Evolutionary conservation across 2,888 invertebrate species (phyloP).

Genomic region (Ophonus ardosiacus): DNA sequence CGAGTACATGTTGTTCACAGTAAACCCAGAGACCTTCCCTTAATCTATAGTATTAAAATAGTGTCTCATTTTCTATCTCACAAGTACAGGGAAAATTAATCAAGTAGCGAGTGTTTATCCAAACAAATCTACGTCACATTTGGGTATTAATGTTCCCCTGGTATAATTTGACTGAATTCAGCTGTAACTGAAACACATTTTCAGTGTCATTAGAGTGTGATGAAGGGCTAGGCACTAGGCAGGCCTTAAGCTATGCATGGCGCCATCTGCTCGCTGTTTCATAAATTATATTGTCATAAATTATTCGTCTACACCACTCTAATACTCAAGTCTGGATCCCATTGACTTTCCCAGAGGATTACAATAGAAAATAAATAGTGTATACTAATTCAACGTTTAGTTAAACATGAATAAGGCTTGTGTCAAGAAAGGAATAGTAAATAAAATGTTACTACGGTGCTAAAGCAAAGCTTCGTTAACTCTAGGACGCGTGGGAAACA

Average conservation of each 20-base stretch:
- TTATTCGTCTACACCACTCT: constrained; percentile 12
- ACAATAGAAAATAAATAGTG: background rate
- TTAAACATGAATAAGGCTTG: too few species aligned
- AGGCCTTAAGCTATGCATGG: constrained; percentile 16
- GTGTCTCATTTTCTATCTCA: background rate
- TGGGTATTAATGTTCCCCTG: constrained; percentile 4
- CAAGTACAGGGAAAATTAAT: constrained; percentile 8
- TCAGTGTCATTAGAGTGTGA: constrained; percentile 36
- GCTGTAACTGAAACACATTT: constrained; percentile 13
- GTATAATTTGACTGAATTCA: constrained; percentile 24
- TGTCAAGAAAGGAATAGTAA: background rate
- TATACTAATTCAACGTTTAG: background rate
- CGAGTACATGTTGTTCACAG: background rate
- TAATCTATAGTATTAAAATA: background rate
- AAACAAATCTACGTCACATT: background rate
- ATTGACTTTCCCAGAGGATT: background rate
- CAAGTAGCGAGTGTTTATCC: constrained; percentile 2
- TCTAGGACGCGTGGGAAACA: too few species aligned
- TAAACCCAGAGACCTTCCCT: background rate
- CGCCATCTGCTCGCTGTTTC: constrained; percentile 35
- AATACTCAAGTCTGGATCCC: constrained; percentile 1
- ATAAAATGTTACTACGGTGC: too few species aligned
- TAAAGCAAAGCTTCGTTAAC: too few species aligned
- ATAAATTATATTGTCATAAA: constrained; percentile 38
- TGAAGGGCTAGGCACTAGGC: constrained; percentile 13